Percentiles rank a stretch among this genome's conserved stretches.
Conservation (phyloP, 2,113 vertebrate genomes). For the Colius striatus region DNA sequence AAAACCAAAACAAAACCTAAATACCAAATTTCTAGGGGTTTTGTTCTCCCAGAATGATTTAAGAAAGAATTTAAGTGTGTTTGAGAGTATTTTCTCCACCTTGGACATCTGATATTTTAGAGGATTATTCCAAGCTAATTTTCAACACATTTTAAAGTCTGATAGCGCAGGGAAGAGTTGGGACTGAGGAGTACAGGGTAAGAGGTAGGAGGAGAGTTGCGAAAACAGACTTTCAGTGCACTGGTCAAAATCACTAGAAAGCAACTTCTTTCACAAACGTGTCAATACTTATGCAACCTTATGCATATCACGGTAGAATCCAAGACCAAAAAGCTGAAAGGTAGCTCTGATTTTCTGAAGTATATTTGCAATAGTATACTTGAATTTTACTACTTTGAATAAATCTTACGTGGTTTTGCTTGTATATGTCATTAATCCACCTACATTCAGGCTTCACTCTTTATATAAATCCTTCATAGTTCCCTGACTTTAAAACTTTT, state of each 20-base stretch:
- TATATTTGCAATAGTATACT: not conserved
- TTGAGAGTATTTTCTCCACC: not conserved
- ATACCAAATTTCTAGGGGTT: not conserved
- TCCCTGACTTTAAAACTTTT: not conserved
- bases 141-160: not conserved
- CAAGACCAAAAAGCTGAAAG: not conserved
- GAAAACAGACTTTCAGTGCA: not conserved
- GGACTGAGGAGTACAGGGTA: too few relatives aligned
- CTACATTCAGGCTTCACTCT: not conserved
- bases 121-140: not conserved
- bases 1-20: not conserved
- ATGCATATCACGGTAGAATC: not conserved
- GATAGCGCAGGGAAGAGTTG: not conserved
- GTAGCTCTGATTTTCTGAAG: not conserved
- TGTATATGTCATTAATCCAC: not conserved
- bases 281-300: not conserved
- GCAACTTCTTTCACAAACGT: not conserved
- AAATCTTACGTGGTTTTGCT: not conserved
- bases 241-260: not conserved
- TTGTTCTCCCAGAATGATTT: not conserved
- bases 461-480: not conserved
- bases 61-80: not conserved
- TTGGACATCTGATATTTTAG: not conserved
- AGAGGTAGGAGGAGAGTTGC: accelerated
- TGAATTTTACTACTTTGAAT: not conserved